Conservation (phyloP, 2,888 invertebrate genomes). For the Drosophila merina region DNA sequence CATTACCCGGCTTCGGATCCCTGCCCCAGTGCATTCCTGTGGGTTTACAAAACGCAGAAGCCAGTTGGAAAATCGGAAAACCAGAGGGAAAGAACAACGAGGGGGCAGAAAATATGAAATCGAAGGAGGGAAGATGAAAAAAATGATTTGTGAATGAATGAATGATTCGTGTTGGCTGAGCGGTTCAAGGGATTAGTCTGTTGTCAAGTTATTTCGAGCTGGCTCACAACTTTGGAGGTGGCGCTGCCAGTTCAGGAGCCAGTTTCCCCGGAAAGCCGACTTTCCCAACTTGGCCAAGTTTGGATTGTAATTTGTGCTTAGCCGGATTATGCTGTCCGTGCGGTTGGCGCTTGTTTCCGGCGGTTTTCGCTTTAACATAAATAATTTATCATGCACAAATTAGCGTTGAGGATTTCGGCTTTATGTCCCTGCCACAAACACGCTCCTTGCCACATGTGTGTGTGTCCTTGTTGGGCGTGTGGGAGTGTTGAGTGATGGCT, state of each 20-base stretch:
- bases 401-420: constrained; percentile 71
- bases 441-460: constrained; percentile 23
- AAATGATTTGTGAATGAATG: constrained; percentile 42
- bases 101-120: constrained; percentile 7
- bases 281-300: constrained; percentile 34
- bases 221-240: neutral
- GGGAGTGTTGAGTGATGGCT: constrained; percentile 58
- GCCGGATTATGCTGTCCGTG: constrained; percentile 39
- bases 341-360: constrained; percentile 40
- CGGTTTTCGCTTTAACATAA: constrained; percentile 72
- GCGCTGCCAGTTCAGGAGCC: neutral
- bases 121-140: constrained; percentile 10
- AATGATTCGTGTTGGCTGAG: constrained; percentile 57
- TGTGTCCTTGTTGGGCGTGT: neutral
- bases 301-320: constrained; percentile 43
- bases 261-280: constrained; percentile 2
- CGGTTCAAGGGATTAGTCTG: constrained; percentile 57
- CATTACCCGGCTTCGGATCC: constrained; percentile 10
- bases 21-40: constrained; percentile 19
- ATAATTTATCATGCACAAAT: constrained; percentile 82
- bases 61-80: neutral
- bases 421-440: constrained; percentile 48
- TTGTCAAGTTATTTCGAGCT: constrained; percentile 37
- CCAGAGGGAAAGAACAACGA: neutral
- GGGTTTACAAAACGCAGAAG: constrained; percentile 5